A percentile compares a stretch with the other conserved stretches of the same genome.
Evolutionary conservation across 2,113 vertebrate genomes (phyloP).

Genomic region (Polyodon spathula): DNA sequence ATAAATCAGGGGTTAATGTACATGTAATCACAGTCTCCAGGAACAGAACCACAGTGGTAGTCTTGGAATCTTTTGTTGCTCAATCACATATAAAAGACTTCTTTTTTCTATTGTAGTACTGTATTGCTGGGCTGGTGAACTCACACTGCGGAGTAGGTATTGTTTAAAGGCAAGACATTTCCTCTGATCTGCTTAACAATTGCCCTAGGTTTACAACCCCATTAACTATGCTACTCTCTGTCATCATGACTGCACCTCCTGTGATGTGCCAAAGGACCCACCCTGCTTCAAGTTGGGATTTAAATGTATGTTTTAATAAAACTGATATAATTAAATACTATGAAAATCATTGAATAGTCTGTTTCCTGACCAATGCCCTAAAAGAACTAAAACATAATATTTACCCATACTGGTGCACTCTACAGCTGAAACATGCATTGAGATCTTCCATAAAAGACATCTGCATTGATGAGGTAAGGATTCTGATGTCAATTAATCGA

Average conservation of each 20-base stretch:
- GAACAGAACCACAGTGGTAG: conserved; percentile 14
- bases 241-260: too few relatives aligned
- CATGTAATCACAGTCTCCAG: conserved; percentile 42
- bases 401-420: conserved; percentile 6
- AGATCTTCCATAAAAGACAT: too few relatives aligned
- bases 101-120: conserved; percentile 16
- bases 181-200: conserved; percentile 1
- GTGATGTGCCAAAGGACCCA: too few relatives aligned
- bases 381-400: not conserved
- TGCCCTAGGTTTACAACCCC: too few relatives aligned
- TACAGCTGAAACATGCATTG: conserved; percentile 5
- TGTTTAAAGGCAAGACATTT: conserved; percentile 19
- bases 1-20: conserved; percentile 36
- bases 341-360: too few relatives aligned
- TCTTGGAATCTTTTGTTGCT: conserved; percentile 15
- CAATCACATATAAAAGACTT: conserved; percentile 21
- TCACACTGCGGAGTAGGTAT: conserved; percentile 15
- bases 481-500: conserved; percentile 33
- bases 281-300: too few relatives aligned
- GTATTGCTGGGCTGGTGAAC: conserved; percentile 10
- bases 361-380: not conserved
- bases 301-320: too few relatives aligned
- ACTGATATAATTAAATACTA: too few relatives aligned
- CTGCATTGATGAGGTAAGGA: conserved; percentile 26
- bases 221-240: too few relatives aligned